Percentiles rank a stretch among this genome's conserved stretches.
Evolutionary conservation across 2,797 vertebrate species (phyloP).

Genomic region (Meriones psammophilus): DNA sequence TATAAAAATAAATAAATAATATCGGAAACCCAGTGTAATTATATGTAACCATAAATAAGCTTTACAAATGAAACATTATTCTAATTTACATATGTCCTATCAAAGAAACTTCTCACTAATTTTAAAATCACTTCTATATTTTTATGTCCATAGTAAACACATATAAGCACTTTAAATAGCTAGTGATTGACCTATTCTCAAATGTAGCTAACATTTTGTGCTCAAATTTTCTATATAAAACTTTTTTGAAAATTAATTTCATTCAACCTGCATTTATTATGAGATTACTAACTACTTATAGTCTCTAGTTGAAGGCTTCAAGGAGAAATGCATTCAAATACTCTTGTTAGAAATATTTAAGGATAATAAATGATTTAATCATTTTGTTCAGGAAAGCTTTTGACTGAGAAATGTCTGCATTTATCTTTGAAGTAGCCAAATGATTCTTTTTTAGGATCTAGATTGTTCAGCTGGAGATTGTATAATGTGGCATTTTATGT

Average conservation of each 20-base stretch:
- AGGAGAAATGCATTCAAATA: neutral
- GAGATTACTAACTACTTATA: neutral
- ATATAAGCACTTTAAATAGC: slow-evolving; percentile 15
- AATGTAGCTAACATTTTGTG: slow-evolving; percentile 20
- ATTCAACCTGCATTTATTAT: neutral
- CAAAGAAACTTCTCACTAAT: neutral
- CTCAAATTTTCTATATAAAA: slow-evolving; percentile 27
- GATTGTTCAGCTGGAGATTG: neutral
- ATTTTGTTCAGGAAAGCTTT: neutral
- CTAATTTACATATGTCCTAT: slow-evolving; percentile 7
- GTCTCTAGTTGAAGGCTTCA: neutral
- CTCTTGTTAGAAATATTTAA: slow-evolving; percentile 55
- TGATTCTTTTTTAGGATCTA: neutral
- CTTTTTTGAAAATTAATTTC: neutral
- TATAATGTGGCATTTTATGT: neutral
- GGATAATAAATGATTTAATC: slow-evolving; percentile 6
- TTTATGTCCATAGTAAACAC: slow-evolving; percentile 30
- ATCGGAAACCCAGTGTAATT: slow-evolving; percentile 50
- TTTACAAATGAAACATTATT: neutral
- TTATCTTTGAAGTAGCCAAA: neutral
- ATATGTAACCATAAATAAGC: slow-evolving; percentile 24
- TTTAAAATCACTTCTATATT: neutral
- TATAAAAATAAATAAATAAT: slow-evolving; percentile 40
- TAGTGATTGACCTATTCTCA: neutral
- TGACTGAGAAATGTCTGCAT: slow-evolving; percentile 14